Base-by-base conservation (phyloP, 2,113 vertebrate genomes). In the Albula goreensis region DNA sequence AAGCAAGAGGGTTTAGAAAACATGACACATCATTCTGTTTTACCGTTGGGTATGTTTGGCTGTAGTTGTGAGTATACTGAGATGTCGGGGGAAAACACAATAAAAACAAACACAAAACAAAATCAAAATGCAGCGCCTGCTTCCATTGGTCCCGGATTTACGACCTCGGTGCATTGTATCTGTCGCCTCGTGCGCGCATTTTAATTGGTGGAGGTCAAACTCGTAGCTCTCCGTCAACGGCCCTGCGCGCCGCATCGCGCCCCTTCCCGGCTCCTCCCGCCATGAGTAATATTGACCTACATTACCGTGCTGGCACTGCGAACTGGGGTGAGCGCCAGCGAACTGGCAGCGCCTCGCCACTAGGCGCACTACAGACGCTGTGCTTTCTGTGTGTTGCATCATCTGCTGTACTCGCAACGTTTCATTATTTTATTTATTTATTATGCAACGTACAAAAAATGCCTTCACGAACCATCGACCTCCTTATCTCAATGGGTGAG, bases 271-370 rank as follows among this genome's bases (percentile, higher is more conserved):
- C 70, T 25, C 15, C 31, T 52, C 51, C 77, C 50, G 31, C 49
- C 49, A 66, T 80, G 85, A 84, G 78, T 81, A 80, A 70, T 50
- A 41, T 56, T 88, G 85, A 86, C 85, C 85, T 83, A 84, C 85
- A 88, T 88, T 84, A 48, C 17, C 5, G 80, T 57, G 60, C 86
- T 83, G 66, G 81, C 85, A 78, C 6, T 48, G 80, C 60, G 50
- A 70, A 78, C 80, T 83, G 82, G 48, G 56, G 56, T 17, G n/a
- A 60, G 60, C 31, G 56, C 78, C 56, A 60, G 78, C 4, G 41
- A 78, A 83, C 87, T 80, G 84, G 81, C 87, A 80, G 56, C 56
- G 52, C 74, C 52, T 8, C 12, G 49, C n/a, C 60, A n/a, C 77
- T 49, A 81, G 81, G 41, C 31, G 17, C 50, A 25, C 48, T 57